These are phyloP conservation scores for Muschampia plurimacula DNA, from an alignment of 2,888 invertebrate genomes.

Conservation along the genomic window DNA sequence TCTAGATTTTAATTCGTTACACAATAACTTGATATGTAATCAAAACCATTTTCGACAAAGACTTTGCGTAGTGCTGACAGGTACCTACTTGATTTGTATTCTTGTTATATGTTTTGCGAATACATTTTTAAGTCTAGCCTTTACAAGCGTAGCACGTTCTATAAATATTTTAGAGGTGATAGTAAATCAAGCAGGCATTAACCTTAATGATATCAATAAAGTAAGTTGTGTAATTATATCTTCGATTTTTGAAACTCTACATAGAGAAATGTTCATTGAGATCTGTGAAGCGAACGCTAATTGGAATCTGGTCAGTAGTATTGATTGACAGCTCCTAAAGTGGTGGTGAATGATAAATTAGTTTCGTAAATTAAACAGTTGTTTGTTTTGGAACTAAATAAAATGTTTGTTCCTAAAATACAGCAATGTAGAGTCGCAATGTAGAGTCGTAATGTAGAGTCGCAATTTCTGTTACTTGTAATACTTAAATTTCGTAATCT, in stretches of 20 bases:
- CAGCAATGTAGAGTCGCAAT: neutral
- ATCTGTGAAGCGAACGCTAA: neutral
- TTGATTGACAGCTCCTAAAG: neutral
- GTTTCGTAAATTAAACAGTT: too few species aligned
- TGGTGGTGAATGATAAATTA: too few species aligned
- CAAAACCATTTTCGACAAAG: conserved; percentile 18
- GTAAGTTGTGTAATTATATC: neutral
- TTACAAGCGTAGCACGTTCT: neutral
- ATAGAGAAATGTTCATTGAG: neutral
- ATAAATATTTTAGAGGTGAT: neutral
- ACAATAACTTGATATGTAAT: conserved; percentile 26
- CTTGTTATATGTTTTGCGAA: neutral
- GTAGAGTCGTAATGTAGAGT: neutral
- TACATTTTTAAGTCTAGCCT: conserved; percentile 7
- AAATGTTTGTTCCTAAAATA: neutral
- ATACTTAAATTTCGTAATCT: neutral
- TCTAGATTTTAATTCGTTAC: conserved; percentile 33
- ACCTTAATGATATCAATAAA: neutral
- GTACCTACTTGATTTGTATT: conserved; percentile 1
- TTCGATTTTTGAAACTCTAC: neutral
- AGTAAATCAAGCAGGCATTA: neutral
- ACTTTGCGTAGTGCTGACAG: neutral
- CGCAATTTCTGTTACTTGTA: neutral
- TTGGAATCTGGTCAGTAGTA: neutral
- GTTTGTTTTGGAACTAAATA: neutral